phyloP scores from a whole-genome alignment of 2,797 vertebrate genomes.

The Ambastaia sidthimunki region DNA sequence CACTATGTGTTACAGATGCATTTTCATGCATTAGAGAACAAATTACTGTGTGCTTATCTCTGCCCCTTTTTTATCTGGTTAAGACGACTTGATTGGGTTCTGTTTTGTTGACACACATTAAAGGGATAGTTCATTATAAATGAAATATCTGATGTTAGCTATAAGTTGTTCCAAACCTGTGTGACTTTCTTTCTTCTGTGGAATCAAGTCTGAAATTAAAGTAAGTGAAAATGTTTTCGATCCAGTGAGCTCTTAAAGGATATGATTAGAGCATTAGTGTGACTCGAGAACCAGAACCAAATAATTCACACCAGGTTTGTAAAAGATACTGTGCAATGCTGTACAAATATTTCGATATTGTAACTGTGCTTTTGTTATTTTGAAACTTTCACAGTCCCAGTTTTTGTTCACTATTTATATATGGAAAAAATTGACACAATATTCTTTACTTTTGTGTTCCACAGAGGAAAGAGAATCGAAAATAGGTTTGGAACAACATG shows the following conservation, averaged over 20 bases:
- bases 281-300: not conserved
- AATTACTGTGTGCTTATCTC: slow-evolving; percentile 20
- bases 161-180: not conserved
- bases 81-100: slow-evolving; percentile 4
- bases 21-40: slow-evolving; percentile 12
- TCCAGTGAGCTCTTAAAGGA: not conserved
- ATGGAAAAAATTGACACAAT: not conserved
- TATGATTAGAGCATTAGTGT: not conserved
- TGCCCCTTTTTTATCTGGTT: slow-evolving; percentile 21
- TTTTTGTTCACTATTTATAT: not conserved
- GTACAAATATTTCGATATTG: not conserved
- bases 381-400: not conserved
- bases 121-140: not conserved
- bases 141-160: not conserved
- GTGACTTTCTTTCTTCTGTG: not conserved
- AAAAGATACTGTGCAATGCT: not conserved
- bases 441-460: not conserved
- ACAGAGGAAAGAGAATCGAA: not conserved
- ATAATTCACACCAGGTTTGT: not conserved
- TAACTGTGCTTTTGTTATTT: too few relatives aligned
- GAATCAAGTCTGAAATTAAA: not conserved
- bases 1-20: slow-evolving; percentile 22
- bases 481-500: not conserved
- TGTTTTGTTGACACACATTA: not conserved
- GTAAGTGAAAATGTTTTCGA: not conserved